Base-by-base conservation (phyloP, 2,888 invertebrate genomes). In the Orthosia gothica region DNA sequence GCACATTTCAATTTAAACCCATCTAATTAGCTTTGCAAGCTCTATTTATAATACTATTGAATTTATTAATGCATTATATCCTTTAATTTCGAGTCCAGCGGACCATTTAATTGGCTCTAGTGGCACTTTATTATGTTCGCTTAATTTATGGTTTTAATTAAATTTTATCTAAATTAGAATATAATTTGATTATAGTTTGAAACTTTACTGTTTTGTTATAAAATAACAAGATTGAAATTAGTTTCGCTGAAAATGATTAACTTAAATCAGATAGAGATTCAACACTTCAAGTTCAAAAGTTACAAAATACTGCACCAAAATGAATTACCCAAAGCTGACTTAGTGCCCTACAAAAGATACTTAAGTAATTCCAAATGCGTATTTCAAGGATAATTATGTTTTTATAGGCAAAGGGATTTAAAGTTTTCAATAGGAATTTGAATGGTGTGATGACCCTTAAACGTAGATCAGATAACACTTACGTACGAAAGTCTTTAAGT, bases 61-160 rank as follows among this genome's bases (percentile, higher is more conserved):
- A 68, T 65, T 73, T 68, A 80, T 80, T 67, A 65, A 9, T 65
- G 58, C 57, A 55, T 65, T 70, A 26, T 61, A 79, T 79, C 64
- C 55, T 63, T 58, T 68, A 65, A 76, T 76, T 79, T 76, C 83
- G 40, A 50, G 65, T 83, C 68, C 70, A 76, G 55, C 26, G 32
- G 1, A 26, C 20, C 15, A 26, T 62, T 55, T 82, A 70, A 75
- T 75, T 59, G 65, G 62, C 58, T 77, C 15, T 47, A 70, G 49
- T 58, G 55, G 61, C 58, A 67, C 32, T 84, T 67, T 47, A 81
- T 84, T 81, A 65, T 64, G 47, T 65, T 49, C 55, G 2, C 15
- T 23, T 65, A 78, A 74, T 74, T 84, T 70, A 81, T 54, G 68
- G 68, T 16, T 50, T 55, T n/a, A 70, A 80, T 76, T 68, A 20